Conservation (phyloP, 2,797 vertebrate genomes). For the Scleropages formosus region DNA sequence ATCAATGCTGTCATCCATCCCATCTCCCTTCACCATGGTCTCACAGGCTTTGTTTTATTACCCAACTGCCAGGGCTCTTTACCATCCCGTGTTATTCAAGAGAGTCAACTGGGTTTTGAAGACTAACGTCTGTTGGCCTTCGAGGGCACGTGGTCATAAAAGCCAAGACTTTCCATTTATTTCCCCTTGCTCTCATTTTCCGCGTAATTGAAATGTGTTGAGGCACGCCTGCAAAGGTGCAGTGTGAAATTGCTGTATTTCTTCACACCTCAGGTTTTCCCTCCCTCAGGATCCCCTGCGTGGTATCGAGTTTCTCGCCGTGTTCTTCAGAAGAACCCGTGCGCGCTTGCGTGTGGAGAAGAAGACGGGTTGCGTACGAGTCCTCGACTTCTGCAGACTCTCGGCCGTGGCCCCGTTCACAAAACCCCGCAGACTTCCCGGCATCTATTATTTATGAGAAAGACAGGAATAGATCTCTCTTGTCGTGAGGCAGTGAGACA, state of each 20-base stretch:
- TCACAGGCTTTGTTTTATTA: too few relatives aligned
- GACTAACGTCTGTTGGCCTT: not conserved
- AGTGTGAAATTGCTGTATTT: not conserved
- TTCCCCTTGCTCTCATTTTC: not conserved
- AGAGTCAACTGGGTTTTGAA: not conserved
- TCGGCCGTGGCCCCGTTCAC: slow-evolving; percentile 10
- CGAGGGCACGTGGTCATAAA: not conserved
- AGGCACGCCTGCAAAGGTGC: not conserved
- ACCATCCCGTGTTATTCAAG: too few relatives aligned
- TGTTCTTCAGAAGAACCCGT: too few relatives aligned
- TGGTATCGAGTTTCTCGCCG: too few relatives aligned
- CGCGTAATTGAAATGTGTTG: not conserved
- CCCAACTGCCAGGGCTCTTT: too few relatives aligned
- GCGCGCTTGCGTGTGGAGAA: too few relatives aligned
- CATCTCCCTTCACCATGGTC: too few relatives aligned
- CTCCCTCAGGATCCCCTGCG: not conserved
- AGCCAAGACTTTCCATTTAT: not conserved
- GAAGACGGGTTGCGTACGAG: too few relatives aligned
- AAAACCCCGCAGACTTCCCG: slow-evolving; percentile 1
- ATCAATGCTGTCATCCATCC: too few relatives aligned
- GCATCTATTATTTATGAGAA: slow-evolving; percentile 19
- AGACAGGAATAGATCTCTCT: not conserved
- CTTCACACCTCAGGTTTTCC: not conserved
- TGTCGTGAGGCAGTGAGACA: not conserved
- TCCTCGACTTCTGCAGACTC: not conserved